Percentiles rank a stretch among this genome's conserved stretches.
phyloP scores from a whole-genome alignment of 2,113 vertebrate species.

The Zosterops hypoxanthus region DNA sequence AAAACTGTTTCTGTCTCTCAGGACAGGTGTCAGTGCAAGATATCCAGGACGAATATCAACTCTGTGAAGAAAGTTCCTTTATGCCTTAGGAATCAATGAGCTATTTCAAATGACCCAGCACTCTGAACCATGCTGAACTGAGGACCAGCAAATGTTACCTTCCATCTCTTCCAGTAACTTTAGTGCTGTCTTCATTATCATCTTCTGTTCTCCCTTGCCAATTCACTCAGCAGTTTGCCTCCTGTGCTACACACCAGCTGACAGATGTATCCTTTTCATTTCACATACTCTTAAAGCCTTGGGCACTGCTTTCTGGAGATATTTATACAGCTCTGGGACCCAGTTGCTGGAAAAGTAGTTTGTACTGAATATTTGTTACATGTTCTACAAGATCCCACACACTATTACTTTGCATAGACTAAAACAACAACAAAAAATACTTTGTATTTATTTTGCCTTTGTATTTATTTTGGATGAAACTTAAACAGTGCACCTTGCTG shows the following conservation, averaged over 20 bases:
- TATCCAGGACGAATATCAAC: neutral
- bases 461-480: conserved; percentile 28
- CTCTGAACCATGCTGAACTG: conserved; percentile 9
- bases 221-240: conserved; percentile 48
- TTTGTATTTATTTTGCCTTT: neutral
- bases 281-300: conserved; percentile 56
- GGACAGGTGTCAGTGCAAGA: neutral
- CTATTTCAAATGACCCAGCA: neutral
- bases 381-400: conserved; percentile 47
- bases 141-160: conserved; percentile 33
- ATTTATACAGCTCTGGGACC: conserved; percentile 43
- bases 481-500: neutral
- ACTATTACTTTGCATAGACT: conserved; percentile 18
- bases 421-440: neutral
- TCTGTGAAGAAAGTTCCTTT: conserved; percentile 11
- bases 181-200: conserved; percentile 42
- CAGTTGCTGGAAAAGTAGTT: conserved; percentile 46
- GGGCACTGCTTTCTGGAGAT: conserved; percentile 42
- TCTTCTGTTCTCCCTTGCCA: conserved; percentile 20
- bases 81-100: neutral
- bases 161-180: conserved; percentile 43
- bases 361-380: conserved; percentile 63
- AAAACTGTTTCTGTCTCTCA: conserved; percentile 31
- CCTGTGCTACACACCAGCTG: conserved; percentile 23
- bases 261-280: conserved; percentile 59